Evolutionary conservation across 2,113 vertebrate species (phyloP).

Genomic region (Oceanodroma tethys): DNA sequence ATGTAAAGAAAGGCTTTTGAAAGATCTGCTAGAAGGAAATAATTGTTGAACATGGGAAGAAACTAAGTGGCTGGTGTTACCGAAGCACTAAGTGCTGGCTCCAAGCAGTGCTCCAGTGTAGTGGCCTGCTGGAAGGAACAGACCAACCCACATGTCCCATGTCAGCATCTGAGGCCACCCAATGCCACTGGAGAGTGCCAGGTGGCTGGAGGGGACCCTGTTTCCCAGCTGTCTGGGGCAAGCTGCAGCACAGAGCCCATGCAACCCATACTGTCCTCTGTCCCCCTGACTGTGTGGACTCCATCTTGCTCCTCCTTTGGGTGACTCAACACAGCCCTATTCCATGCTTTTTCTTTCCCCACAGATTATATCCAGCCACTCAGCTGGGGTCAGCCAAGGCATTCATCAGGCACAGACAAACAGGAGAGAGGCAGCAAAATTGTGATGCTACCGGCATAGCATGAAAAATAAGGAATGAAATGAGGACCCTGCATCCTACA

Average conservation of each 20-base stretch:
- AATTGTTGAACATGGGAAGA: slow-evolving; percentile 7
- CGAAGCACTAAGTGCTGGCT: not conserved
- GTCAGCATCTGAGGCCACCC: not conserved
- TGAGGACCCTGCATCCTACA: not conserved
- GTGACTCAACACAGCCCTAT: not conserved
- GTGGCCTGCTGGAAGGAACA: not conserved
- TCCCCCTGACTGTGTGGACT: not conserved
- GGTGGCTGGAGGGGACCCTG: not conserved
- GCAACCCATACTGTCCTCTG: not conserved
- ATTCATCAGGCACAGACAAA: not conserved
- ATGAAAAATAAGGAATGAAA: not conserved
- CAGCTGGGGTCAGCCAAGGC: not conserved
- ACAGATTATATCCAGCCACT: not conserved
- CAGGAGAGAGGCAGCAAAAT: not conserved
- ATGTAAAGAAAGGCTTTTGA: slow-evolving; percentile 60
- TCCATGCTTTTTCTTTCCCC: not conserved
- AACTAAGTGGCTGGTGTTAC: not conserved
- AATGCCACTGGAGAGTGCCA: not conserved
- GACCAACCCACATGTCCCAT: not conserved
- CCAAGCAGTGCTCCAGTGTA: not conserved
- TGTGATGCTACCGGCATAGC: not conserved
- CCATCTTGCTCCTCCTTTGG: not conserved
- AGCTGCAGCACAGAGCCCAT: not conserved
- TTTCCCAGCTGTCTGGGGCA: not conserved
- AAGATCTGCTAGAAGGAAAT: slow-evolving; percentile 32